Base-by-base conservation (phyloP, 2,888 invertebrate genomes). In the Dicycla oo region DNA sequence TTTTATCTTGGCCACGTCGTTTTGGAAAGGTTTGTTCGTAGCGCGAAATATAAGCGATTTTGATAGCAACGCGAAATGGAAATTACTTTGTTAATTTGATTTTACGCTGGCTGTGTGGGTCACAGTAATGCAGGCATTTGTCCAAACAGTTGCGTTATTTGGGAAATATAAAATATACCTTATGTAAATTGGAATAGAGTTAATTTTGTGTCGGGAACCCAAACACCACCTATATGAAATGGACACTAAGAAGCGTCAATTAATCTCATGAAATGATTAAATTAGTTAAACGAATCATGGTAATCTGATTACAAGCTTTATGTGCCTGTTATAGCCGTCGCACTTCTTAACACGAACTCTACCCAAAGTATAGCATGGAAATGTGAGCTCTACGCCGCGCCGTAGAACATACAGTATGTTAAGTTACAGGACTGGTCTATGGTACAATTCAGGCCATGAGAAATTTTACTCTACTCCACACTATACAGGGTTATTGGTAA, bases 261-360 rank as follows among this genome's bases (percentile, higher is more conserved):
- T 69, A 80, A 58, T 68, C 63, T 75, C 63, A 67, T 64, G 53
- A 75, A 67, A 69, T 75, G 40, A 73, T 75, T n/a, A 53, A 63
- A 73, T 79, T 79, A 66, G 69, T 73, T 69, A 66, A 56, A 65
- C 57, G 43, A 75, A 78, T 78, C 73, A 58, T 82, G 63, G 49
- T 82, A 61, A 56, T 78, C 8, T 49, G 72, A 73, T 74, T 76
- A 61, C 40, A 60, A 80, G 62, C 62, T 70, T 69, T 73, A 62
- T 80, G n/a, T 11, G n/a, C 13, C 30, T 13, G 23, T 34, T 26
- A 15, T 23, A 66, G 26, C 43, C 30, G 4, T 43, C 6, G 20
- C 30, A 54, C 54, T 56, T 23, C 20, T 18, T 64, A 40, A 49
- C 13, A 49, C 11, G n/a, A 45, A 26, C 34, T n/a, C 43, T 2